Evolutionary conservation across 2,888 invertebrate species (phyloP).

Genomic region (Elegia similella): DNA sequence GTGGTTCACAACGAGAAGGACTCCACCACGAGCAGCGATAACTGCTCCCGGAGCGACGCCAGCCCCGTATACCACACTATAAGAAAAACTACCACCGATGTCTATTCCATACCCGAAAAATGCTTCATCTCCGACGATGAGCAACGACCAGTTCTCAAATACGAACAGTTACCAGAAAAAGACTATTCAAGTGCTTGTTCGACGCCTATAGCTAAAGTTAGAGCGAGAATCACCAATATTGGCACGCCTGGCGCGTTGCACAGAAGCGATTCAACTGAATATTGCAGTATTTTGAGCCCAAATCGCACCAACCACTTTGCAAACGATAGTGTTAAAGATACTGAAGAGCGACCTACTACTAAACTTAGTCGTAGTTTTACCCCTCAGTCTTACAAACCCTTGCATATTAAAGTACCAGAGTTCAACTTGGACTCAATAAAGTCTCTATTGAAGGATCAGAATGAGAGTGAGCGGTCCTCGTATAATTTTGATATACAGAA

Average conservation of each 20-base stretch:
- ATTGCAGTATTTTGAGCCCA: constrained; percentile 73
- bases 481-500: constrained; percentile 75
- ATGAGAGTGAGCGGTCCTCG: constrained; percentile 49
- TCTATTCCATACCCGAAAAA: constrained; percentile 44
- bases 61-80: constrained; percentile 62
- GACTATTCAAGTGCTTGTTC: constrained; percentile 67
- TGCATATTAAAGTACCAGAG: constrained; percentile 73
- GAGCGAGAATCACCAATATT: constrained; percentile 56
- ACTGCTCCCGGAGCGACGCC: constrained; percentile 45
- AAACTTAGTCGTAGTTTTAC: constrained; percentile 72
- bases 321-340: constrained; percentile 48
- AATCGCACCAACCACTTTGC: constrained; percentile 51
- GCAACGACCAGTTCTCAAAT: constrained; percentile 36
- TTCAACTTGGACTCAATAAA: constrained; percentile 64
- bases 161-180: constrained; percentile 50
- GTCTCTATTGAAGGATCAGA: constrained; percentile 54
- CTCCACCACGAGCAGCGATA: constrained; percentile 53
- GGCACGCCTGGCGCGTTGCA: constrained; percentile 62
- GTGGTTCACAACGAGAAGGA: constrained; percentile 48
- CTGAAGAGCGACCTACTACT: constrained; percentile 45
- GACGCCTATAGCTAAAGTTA: constrained; percentile 63
- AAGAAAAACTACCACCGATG: constrained; percentile 37
- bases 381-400: constrained; percentile 70
- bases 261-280: constrained; percentile 75
- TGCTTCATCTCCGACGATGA: constrained; percentile 52